Percentiles rank a stretch among this genome's conserved stretches.
These are phyloP conservation scores for Pangasius larnaudii DNA, from an alignment of 2,797 vertebrate genomes.

Conservation along the genomic window DNA sequence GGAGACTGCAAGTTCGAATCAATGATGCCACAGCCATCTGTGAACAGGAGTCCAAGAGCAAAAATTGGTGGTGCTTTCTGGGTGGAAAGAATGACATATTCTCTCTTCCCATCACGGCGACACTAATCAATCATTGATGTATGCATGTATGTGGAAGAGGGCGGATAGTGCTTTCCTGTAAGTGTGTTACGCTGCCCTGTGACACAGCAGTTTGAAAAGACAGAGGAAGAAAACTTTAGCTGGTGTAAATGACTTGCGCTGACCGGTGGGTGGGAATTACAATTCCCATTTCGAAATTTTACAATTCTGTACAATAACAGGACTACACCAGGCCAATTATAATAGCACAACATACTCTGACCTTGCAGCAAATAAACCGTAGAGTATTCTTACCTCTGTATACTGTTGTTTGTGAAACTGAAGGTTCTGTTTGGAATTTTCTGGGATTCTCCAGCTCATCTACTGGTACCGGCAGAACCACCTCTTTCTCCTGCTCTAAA, in stretches of 20 bases:
- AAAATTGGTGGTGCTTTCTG: neutral
- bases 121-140: neutral
- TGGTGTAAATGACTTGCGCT: no score
- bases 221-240: neutral
- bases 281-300: neutral
- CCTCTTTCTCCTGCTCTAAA: conserved; percentile 75
- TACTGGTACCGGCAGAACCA: conserved; percentile 57
- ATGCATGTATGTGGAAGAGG: neutral
- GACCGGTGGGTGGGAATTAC: neutral
- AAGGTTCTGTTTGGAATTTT: conserved; percentile 44
- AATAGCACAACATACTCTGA: neutral
- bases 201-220: neutral
- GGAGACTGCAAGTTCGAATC: neutral
- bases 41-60: neutral
- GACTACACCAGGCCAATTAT: neutral
- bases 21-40: neutral
- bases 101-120: neutral
- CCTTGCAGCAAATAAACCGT: neutral
- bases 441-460: conserved; percentile 49
- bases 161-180: neutral
- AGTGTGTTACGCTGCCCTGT: neutral
- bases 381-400: conserved; percentile 39
- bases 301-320: neutral
- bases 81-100: neutral
- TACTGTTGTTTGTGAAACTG: conserved; percentile 24